Evolutionary conservation across 2,113 vertebrate genomes (phyloP), one percentile per base, ranked within the genome.

Genomic region (Lophius piscatorius): DNA sequence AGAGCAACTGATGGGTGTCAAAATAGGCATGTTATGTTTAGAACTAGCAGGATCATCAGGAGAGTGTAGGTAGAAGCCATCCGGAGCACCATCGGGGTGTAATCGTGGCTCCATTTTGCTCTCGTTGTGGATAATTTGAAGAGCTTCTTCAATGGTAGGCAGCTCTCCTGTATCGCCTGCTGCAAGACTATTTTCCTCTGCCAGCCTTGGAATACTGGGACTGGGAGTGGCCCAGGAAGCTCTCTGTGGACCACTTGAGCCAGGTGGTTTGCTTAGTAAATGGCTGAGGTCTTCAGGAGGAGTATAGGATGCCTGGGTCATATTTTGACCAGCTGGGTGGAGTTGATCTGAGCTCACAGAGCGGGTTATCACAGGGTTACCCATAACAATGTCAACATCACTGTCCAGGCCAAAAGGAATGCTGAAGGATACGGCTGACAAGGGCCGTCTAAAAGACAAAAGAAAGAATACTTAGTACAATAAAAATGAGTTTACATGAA

Each of bases 351-450:
- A 97, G 78, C 95, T 97, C 74, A 93, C 84, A 0, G 95, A 97
- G 44, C 94, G 93, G 5, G 89, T 88, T 48, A 92, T 92, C 28
- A 95, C 91, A 0, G 95, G 94, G 79, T 96, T 93, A 21, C 95
- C 95, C 95, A 95, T 97, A 63, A 97, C 94, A 9, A 97, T 89
- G 50, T 97, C 95, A 62, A 97, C 94, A 14, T 97, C 95, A 60
- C 95, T 97, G 89, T 97, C 95, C 86, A 97, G 82, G 74, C 95
- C 94, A 80, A 97, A 97, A 56, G 95, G 95, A 69, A 95, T 97
- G 90, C 95, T 97, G 87, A 97, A 97, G 22, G 95, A 97, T 24
- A 95, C 92, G 0, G 92, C 94, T 58, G 95, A 96, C 66, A 96
- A 80, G 3, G 95, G 94, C 21, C 93, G 93, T 80, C 94, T 95